Conservation (phyloP, 2,888 invertebrate genomes). For the Rhaphigaster nebulosa region DNA sequence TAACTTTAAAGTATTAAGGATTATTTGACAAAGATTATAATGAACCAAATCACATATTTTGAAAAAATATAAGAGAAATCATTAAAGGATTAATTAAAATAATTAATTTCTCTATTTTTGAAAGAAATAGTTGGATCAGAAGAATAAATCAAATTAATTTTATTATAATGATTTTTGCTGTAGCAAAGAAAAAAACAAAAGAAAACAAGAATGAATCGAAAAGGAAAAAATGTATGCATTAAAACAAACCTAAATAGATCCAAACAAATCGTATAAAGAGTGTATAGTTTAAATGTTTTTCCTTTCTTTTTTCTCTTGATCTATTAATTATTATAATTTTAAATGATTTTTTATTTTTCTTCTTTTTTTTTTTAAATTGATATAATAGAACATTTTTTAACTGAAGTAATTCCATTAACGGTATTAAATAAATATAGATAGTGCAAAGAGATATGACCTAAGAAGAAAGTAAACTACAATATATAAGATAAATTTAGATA, state of each 20-base stretch:
- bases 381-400: not conserved
- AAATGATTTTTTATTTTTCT: not conserved
- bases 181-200: not conserved
- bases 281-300: not conserved
- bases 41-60: not conserved
- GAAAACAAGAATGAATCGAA: not conserved
- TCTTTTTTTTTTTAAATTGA: not conserved
- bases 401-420: not conserved
- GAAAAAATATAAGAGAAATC: too few relatives aligned
- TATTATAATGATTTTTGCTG: not conserved
- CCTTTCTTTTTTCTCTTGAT: not conserved
- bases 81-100: too few relatives aligned
- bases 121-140: too few relatives aligned
- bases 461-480: not conserved
- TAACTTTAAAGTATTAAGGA: not conserved
- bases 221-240: too few relatives aligned
- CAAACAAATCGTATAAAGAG: too few relatives aligned
- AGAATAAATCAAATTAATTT: too few relatives aligned
- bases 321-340: not conserved
- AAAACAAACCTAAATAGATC: too few relatives aligned
- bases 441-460: not conserved
- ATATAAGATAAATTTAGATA: not conserved
- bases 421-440: not conserved
- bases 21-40: not conserved
- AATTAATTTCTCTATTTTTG: too few relatives aligned